These are phyloP conservation scores for Apogon talboti DNA, from an alignment of 2,797 vertebrate genomes.

Conservation along the genomic window DNA sequence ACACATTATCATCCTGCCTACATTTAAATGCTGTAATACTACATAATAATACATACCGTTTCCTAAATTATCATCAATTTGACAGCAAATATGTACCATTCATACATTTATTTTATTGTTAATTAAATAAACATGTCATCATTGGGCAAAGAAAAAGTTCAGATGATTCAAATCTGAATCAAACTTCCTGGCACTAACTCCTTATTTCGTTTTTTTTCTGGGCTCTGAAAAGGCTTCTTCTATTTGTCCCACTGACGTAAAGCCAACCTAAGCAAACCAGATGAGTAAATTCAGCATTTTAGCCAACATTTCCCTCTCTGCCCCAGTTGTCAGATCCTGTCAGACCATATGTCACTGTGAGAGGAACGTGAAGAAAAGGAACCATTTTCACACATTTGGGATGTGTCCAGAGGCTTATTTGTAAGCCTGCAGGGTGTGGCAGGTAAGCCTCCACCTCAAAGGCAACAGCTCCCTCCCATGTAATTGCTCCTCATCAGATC, in stretches of 20 bases:
- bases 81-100: constrained; percentile 15
- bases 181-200: constrained; percentile 19
- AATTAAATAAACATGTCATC: constrained; percentile 30
- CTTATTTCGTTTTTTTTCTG: constrained; percentile 30
- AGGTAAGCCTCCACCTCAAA: constrained; percentile 71
- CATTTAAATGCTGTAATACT: not conserved
- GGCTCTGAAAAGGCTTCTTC: constrained; percentile 34
- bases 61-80: constrained; percentile 19
- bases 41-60: not conserved
- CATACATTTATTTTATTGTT: constrained; percentile 22
- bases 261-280: constrained; percentile 50
- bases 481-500: constrained; percentile 75
- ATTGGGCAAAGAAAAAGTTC: constrained; percentile 27
- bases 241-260: constrained; percentile 44
- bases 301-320: constrained; percentile 25
- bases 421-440: constrained; percentile 69
- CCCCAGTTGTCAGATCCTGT: constrained; percentile 58
- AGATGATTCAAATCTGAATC: constrained; percentile 14
- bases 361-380: constrained; percentile 39
- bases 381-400: constrained; percentile 61
- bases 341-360: constrained; percentile 46
- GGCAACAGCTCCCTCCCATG: constrained; percentile 66
- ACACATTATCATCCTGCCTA: not conserved
- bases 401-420: constrained; percentile 68
- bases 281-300: constrained; percentile 45